Evolutionary conservation across 2,113 vertebrate genomes (phyloP).

Genomic region (Tonatia bakeri): DNA sequence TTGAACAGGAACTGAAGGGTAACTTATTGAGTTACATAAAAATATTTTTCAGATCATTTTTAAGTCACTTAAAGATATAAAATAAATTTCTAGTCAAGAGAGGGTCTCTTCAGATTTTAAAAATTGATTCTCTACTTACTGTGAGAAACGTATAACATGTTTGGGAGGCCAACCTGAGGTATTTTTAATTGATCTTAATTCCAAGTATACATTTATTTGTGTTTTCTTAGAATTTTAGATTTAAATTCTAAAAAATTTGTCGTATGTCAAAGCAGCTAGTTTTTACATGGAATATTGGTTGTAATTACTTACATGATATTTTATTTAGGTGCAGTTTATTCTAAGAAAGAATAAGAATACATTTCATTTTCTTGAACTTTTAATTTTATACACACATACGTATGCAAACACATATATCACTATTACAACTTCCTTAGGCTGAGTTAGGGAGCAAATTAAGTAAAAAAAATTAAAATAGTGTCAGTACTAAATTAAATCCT

Average conservation of each 20-base stretch:
- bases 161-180: not conserved
- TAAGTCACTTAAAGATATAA: not conserved
- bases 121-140: not conserved
- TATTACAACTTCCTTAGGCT: not conserved
- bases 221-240: not conserved
- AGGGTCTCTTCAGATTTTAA: not conserved
- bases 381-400: not conserved
- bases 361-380: not conserved
- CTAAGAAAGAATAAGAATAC: not conserved
- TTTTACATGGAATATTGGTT: not conserved
- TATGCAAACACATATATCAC: not conserved
- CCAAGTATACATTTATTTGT: not conserved
- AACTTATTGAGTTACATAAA: not conserved
- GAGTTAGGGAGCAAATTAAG: not conserved
- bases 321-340: conserved; percentile 4
- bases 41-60: not conserved
- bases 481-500: not conserved
- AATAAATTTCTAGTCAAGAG: not conserved
- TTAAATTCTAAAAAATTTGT: not conserved
- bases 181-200: not conserved
- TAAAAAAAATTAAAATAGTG: not conserved
- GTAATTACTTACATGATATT: not conserved
- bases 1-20: not conserved
- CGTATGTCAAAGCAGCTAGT: not conserved
- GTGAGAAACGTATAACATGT: not conserved